A percentile compares a stretch with the other conserved stretches of the same genome.
Conservation (phyloP, 2,888 invertebrate genomes). For the Drosophila ustulata region DNA sequence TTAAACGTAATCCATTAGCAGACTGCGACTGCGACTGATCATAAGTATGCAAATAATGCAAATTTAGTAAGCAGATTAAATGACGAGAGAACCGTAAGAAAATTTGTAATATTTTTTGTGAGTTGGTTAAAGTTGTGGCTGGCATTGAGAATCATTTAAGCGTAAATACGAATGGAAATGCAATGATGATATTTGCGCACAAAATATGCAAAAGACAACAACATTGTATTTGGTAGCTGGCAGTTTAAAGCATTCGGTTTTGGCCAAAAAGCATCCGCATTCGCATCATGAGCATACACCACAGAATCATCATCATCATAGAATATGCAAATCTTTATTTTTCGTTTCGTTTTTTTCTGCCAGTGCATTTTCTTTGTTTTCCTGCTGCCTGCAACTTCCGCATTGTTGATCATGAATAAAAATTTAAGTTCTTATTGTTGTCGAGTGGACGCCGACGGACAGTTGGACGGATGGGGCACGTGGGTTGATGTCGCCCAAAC, state of each 20-base stretch:
- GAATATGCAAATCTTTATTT: conserved; percentile 64
- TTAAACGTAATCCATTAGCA: conserved; percentile 12
- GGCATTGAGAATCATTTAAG: conserved; percentile 1
- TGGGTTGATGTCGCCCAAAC: conserved; percentile 67
- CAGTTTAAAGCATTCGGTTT: conserved; percentile 37
- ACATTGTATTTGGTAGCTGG: conserved; percentile 2
- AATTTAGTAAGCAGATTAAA: conserved; percentile 4
- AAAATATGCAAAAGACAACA: conserved; percentile 52
- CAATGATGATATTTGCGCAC: conserved; percentile 29
- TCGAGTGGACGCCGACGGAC: conserved; percentile 21
- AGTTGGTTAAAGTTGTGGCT: neutral
- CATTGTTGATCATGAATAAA: conserved; percentile 81
- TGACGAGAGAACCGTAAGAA: neutral
- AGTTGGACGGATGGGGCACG: conserved; percentile 55
- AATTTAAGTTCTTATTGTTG: conserved; percentile 80
- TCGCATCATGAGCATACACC: conserved; percentile 48
- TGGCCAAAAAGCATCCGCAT: conserved; percentile 27
- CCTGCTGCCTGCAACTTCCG: conserved; percentile 69
- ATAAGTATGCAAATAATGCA: conserved; percentile 1
- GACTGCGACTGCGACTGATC: neutral
- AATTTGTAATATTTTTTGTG: neutral
- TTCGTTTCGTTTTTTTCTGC: conserved; percentile 4
- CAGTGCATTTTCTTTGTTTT: conserved; percentile 75
- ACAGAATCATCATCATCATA: conserved; percentile 24
- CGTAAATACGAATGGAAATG: conserved; percentile 40